Evolutionary conservation across 2,888 invertebrate species (phyloP).

Genomic region (Crepidodera aurea): DNA sequence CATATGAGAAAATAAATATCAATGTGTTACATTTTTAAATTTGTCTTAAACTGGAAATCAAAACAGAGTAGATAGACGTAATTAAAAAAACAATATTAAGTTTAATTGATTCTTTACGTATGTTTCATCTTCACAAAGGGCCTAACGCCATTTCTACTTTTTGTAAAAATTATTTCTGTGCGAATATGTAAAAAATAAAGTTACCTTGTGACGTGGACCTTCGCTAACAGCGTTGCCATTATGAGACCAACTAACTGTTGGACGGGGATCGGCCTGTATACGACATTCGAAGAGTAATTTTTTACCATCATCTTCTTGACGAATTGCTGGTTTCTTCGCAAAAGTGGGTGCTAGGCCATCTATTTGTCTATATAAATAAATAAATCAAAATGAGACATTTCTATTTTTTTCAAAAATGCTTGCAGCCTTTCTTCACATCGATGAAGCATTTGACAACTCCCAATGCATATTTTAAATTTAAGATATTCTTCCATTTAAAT

Average conservation of each 20-base stretch:
- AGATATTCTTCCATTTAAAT: too few relatives aligned
- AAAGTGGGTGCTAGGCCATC: conserved; percentile 98
- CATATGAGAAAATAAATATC: neutral
- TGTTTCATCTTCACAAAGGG: too few relatives aligned
- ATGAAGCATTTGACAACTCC: too few relatives aligned
- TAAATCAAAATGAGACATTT: conserved; percentile 23
- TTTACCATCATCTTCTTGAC: conserved; percentile 96
- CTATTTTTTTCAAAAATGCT: conserved; percentile 22
- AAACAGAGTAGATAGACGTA: too few relatives aligned
- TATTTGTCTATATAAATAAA: conserved; percentile 79
- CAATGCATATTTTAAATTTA: too few relatives aligned
- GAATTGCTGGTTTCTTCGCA: conserved; percentile 95
- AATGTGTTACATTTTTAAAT: too few relatives aligned
- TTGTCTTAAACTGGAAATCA: too few relatives aligned
- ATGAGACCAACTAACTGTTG: conserved; percentile 90
- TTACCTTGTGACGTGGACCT: conserved; percentile 86
- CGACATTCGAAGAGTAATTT: conserved; percentile 92
- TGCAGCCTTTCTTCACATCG: too few relatives aligned
- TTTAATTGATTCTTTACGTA: too few relatives aligned
- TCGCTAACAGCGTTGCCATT: conserved; percentile 83
- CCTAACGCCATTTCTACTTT: too few relatives aligned
- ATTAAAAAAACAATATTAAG: too few relatives aligned
- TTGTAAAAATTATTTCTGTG: too few relatives aligned
- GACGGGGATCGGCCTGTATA: conserved; percentile 92
- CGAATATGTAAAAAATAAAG: neutral